Evolutionary conservation across 2,888 invertebrate genomes (phyloP).

Genomic region (Esperia sulphurella): DNA sequence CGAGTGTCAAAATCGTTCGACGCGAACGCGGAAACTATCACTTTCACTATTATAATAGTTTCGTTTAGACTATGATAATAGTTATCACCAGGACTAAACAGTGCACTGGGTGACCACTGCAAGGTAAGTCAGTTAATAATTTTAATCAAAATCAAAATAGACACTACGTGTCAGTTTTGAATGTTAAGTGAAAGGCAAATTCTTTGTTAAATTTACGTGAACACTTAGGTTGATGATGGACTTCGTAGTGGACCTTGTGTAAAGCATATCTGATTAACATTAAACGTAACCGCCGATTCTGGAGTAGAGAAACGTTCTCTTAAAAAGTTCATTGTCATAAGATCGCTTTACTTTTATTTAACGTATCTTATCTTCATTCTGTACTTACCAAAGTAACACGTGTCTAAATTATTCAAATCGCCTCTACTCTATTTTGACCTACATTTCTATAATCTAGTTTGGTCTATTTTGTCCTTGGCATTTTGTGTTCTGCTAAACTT

Average conservation of each 20-base stretch:
- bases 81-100: conserved; percentile 37
- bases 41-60: too few species aligned
- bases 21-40: conserved; percentile 33
- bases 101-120: conserved; percentile 28
- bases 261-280: not conserved
- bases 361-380: too few species aligned
- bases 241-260: not conserved
- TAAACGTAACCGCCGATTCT: not conserved
- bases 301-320: too few species aligned
- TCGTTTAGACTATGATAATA: conserved; percentile 17
- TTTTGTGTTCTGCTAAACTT: too few species aligned
- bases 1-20: conserved; percentile 13
- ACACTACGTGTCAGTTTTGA: conserved; percentile 72
- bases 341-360: too few species aligned
- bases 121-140: conserved; percentile 54
- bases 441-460: too few species aligned
- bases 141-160: conserved; percentile 49
- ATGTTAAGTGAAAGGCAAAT: conserved; percentile 73
- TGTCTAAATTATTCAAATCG: too few species aligned
- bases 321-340: too few species aligned
- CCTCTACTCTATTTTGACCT: too few species aligned
- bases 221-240: conserved; percentile 15
- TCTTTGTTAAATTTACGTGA: conserved; percentile 63
- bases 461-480: too few species aligned
- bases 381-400: too few species aligned